phyloP scores from a whole-genome alignment of 2,888 invertebrate species.

The Thereva unica region DNA sequence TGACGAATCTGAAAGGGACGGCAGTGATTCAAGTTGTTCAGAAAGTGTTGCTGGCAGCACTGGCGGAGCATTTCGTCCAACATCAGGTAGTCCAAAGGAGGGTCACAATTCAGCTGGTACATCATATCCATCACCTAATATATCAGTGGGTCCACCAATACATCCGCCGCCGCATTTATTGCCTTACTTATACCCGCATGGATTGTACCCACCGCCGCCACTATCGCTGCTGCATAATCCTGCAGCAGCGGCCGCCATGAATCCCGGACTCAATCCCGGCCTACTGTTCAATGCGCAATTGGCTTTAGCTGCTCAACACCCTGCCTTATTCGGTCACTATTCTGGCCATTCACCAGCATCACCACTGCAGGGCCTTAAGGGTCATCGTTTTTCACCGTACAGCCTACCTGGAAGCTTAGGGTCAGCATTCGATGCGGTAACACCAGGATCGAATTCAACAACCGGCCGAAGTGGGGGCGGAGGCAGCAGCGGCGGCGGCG shows the following conservation, averaged over 20 bases:
- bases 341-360: conserved; percentile 71
- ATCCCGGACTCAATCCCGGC: conserved; percentile 75
- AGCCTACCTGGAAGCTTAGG: conserved; percentile 78
- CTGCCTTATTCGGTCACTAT: conserved; percentile 73
- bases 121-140: conserved; percentile 87
- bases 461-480: conserved; percentile 12
- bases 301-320: conserved; percentile 85
- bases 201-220: conserved; percentile 82
- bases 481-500: conserved; percentile 40
- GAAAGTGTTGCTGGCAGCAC: conserved; percentile 63
- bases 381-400: conserved; percentile 88
- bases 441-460: conserved; percentile 66
- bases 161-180: conserved; percentile 87
- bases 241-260: conserved; percentile 62
- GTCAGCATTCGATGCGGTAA: conserved; percentile 88
- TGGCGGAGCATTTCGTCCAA: conserved; percentile 59
- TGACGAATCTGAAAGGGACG: conserved; percentile 69
- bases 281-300: conserved; percentile 87
- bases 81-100: conserved; percentile 62
- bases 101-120: conserved; percentile 60
- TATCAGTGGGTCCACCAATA: conserved; percentile 90
- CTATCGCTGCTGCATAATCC: conserved; percentile 66
- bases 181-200: conserved; percentile 91
- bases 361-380: conserved; percentile 71
- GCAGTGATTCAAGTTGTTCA: conserved; percentile 75